Percentiles rank a stretch among this genome's conserved stretches.
These are phyloP conservation scores for Willowsia nigromaculata DNA, from an alignment of 2,888 invertebrate species.

Conservation along the genomic window DNA sequence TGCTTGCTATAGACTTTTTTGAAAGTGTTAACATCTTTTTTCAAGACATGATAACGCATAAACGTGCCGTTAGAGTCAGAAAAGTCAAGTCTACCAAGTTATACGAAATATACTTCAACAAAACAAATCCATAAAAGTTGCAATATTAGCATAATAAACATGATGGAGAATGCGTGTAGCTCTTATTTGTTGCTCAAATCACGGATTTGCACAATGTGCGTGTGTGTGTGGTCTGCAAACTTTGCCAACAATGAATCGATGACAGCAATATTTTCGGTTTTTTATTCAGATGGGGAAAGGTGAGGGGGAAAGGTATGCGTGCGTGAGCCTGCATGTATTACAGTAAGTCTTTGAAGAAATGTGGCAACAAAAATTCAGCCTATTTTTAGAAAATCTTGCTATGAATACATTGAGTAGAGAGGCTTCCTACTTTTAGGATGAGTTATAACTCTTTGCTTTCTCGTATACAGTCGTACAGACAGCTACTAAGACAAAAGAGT, in stretches of 20 bases:
- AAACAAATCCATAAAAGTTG: not conserved
- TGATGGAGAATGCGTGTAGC: not conserved
- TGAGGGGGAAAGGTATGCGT: not conserved
- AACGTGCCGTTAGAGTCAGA: no score
- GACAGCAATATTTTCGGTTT: not conserved
- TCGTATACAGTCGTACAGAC: not conserved
- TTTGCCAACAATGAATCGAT: constrained; percentile 34
- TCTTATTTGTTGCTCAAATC: constrained; percentile 20
- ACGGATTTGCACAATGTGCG: not conserved
- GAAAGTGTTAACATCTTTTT: no score
- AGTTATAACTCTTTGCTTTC: not conserved
- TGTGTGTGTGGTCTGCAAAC: not conserved
- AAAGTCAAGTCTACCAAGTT: no score
- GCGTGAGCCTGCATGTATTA: constrained; percentile 8
- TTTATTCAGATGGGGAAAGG: not conserved
- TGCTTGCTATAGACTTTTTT: not conserved
- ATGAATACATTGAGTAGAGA: not conserved
- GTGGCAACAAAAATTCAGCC: not conserved
- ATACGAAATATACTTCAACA: not conserved
- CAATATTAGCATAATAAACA: not conserved
- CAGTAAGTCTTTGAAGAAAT: not conserved
- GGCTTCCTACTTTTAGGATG: not conserved
- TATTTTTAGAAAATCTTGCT: not conserved
- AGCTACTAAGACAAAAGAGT: constrained; percentile 24
- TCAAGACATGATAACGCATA: no score